A percentile compares a stretch with the other conserved stretches of the same genome.
Evolutionary conservation across 2,113 vertebrate species (phyloP).

Genomic region (Petrocephalus zakoni): DNA sequence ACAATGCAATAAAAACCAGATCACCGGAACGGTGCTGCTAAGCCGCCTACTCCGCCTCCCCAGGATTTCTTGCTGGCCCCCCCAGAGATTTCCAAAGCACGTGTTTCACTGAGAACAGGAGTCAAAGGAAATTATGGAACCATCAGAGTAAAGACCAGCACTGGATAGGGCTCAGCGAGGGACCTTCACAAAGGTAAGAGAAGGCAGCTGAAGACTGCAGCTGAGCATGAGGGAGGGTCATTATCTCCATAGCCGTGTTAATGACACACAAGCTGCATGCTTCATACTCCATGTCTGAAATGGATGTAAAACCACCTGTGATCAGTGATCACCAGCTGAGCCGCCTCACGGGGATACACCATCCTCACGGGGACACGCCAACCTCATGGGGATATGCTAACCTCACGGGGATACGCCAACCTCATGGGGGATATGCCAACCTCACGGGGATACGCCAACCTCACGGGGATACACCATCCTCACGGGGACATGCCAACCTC

Average conservation of each 20-base stretch:
- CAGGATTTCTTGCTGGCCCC: background rate
- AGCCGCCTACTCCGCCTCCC: background rate
- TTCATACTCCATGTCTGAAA: background rate
- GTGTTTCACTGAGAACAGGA: background rate
- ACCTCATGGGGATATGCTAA: background rate
- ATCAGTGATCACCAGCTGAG: background rate
- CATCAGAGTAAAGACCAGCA: background rate
- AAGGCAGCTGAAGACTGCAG: background rate
- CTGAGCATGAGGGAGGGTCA: background rate
- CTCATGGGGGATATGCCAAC: too few species aligned
- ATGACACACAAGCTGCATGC: background rate
- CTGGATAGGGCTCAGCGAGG: background rate
- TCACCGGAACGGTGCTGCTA: background rate
- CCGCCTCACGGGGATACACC: background rate
- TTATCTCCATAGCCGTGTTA: background rate
- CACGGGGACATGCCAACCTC: background rate
- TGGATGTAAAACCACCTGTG: background rate
- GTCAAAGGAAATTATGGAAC: constrained; percentile 7
- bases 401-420: background rate
- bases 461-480: too few species aligned
- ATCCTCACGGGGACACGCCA: background rate
- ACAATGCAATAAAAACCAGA: constrained; percentile 20
- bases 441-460: too few species aligned
- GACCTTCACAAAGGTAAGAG: background rate
- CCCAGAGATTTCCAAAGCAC: background rate